These are phyloP conservation scores for Portunus trituberculatus DNA, from an alignment of 1,140 invertebrate species.

Conservation along the genomic window DNA sequence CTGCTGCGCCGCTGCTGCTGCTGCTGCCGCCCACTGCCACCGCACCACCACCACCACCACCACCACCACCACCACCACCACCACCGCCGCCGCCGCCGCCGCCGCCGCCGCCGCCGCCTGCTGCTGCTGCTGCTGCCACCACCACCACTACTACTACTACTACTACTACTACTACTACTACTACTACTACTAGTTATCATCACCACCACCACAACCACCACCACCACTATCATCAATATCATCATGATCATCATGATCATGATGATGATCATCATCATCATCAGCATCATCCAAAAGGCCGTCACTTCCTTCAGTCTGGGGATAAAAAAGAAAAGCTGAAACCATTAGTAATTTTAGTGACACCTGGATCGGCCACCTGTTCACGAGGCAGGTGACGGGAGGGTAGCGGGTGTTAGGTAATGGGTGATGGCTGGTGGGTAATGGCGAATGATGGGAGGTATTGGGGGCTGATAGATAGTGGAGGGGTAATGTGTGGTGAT, in stretches of 20 bases:
- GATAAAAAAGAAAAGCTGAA: no score
- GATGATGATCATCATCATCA: background rate
- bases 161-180: background rate
- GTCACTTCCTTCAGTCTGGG: no score
- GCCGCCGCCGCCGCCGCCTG: no score
- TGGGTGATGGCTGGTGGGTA: background rate
- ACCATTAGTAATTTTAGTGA: no score
- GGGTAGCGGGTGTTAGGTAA: background rate
- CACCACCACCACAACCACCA: background rate
- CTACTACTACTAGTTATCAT: background rate
- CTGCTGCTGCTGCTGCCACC: background rate
- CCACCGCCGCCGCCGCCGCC: background rate
- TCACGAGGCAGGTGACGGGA: background rate
- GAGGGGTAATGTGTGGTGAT: no score
- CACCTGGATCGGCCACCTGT: background rate
- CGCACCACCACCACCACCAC: no score
- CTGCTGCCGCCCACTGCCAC: no score
- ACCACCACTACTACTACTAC: slow-evolving; percentile 15
- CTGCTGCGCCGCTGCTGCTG: no score
- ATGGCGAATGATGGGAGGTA: no score
- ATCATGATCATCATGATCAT: background rate
- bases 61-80: background rate
- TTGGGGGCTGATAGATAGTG: no score
- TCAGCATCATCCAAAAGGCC: no score
- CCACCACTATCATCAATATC: background rate